Evolutionary conservation across 2,888 invertebrate genomes (phyloP).

Genomic region (Myopa testacea): DNA sequence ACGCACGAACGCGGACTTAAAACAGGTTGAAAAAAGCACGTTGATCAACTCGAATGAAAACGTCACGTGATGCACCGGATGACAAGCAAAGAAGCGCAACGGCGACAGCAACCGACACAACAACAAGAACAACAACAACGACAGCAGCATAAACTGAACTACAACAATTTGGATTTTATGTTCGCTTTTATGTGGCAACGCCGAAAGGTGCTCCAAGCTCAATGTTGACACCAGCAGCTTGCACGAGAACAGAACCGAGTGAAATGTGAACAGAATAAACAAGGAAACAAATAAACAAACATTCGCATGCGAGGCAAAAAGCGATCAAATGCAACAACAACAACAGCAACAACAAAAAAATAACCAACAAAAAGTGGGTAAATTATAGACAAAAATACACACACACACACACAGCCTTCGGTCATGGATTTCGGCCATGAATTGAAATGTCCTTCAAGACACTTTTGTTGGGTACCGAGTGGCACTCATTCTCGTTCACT

Average conservation of each 20-base stretch:
- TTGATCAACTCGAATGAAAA: neutral
- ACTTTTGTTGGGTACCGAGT: too few relatives aligned
- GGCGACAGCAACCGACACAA: neutral
- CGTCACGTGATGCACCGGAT: slow-evolving; percentile 1
- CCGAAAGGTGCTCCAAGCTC: slow-evolving; percentile 7
- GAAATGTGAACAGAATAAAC: neutral
- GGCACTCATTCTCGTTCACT: too few relatives aligned
- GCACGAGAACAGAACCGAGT: neutral
- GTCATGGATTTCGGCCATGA: neutral
- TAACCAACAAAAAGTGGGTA: slow-evolving; percentile 17
- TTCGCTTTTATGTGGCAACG: neutral
- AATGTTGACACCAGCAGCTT: slow-evolving; percentile 1
- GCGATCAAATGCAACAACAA: slow-evolving; percentile 33
- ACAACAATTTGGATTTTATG: slow-evolving; percentile 1
- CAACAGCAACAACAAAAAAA: slow-evolving; percentile 37
- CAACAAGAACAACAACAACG: neutral
- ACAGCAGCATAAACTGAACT: neutral
- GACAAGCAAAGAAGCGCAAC: neutral
- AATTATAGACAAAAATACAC: neutral
- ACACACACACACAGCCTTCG: neutral
- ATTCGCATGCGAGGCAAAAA: neutral
- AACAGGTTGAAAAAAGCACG: slow-evolving; percentile 3
- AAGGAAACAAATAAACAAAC: neutral
- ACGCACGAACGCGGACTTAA: neutral
- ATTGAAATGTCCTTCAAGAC: neutral